A percentile compares a stretch with the other conserved stretches of the same genome.
These are phyloP conservation scores for Hipposideros larvatus DNA, from an alignment of 2,797 vertebrate species.

Conservation along the genomic window DNA sequence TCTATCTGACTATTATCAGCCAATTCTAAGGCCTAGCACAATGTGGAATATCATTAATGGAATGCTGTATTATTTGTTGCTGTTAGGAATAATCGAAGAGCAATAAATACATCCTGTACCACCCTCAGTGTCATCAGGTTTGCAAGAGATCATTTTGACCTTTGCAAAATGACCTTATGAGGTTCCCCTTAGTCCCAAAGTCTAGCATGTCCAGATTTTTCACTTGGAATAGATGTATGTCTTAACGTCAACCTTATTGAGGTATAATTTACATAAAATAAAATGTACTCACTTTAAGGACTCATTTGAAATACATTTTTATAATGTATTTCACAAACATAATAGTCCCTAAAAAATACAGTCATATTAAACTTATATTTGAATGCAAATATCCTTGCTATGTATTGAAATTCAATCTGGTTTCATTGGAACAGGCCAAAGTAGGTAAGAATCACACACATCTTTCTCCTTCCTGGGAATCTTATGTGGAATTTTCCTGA, in stretches of 20 bases:
- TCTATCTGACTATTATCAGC: not conserved
- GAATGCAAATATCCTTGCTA: not conserved
- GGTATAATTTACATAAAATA: not conserved
- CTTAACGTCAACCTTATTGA: not conserved
- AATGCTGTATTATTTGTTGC: not conserved
- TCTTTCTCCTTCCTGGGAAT: not conserved
- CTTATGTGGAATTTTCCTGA: not conserved
- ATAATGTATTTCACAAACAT: not conserved
- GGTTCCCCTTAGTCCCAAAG: not conserved
- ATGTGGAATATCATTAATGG: not conserved
- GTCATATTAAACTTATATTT: not conserved
- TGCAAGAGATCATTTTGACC: conserved; percentile 4
- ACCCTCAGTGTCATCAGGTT: not conserved
- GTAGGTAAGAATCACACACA: not conserved
- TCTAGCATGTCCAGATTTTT: not conserved
- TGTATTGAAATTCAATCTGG: not conserved
- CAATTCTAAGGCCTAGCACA: not conserved
- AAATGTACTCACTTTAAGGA: not conserved
- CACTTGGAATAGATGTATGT: not conserved
- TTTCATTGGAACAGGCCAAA: not conserved
- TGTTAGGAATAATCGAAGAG: conserved; percentile 12
- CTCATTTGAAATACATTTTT: not conserved
- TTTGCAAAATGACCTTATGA: not conserved
- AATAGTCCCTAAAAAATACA: not conserved
- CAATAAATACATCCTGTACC: not conserved